Conservation (phyloP, 2,888 invertebrate genomes). For the Heliconius charithonia region DNA sequence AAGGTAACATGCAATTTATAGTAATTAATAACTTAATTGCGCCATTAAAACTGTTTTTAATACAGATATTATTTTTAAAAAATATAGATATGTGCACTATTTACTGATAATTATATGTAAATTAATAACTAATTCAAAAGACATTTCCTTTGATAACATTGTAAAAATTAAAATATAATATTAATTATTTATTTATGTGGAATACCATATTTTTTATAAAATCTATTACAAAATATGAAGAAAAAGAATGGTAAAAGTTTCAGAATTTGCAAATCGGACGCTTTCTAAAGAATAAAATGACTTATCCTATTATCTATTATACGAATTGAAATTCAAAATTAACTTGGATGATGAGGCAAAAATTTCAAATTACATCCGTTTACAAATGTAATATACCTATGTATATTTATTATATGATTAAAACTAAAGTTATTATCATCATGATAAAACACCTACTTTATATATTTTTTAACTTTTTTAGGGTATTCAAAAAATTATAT, state of each 20-base stretch:
- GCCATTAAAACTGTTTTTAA: too few relatives aligned
- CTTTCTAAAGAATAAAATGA: neutral
- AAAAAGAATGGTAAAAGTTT: slow-evolving; percentile 3
- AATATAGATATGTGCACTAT: neutral
- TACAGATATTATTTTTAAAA: too few relatives aligned
- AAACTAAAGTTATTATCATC: neutral
- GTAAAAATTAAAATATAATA: neutral
- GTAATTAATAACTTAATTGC: slow-evolving; percentile 9
- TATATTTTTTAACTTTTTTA: neutral
- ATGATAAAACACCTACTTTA: neutral
- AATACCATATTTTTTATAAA: neutral
- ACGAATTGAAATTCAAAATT: neutral
- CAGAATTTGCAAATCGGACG: neutral
- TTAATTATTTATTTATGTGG: neutral
- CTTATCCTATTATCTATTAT: neutral
- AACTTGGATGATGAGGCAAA: neutral
- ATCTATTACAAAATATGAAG: neutral
- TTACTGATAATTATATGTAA: neutral
- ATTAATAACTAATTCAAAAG: neutral
- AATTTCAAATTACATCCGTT: neutral
- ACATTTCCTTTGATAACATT: slow-evolving; percentile 1
- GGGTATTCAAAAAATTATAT: neutral
- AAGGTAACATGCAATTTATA: slow-evolving; percentile 1
- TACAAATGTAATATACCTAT: neutral
- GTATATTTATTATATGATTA: neutral